Percentiles rank a stretch among this genome's conserved stretches.
Evolutionary conservation across 2,888 invertebrate species (phyloP).

Genomic region (Chrysolina haemoptera): DNA sequence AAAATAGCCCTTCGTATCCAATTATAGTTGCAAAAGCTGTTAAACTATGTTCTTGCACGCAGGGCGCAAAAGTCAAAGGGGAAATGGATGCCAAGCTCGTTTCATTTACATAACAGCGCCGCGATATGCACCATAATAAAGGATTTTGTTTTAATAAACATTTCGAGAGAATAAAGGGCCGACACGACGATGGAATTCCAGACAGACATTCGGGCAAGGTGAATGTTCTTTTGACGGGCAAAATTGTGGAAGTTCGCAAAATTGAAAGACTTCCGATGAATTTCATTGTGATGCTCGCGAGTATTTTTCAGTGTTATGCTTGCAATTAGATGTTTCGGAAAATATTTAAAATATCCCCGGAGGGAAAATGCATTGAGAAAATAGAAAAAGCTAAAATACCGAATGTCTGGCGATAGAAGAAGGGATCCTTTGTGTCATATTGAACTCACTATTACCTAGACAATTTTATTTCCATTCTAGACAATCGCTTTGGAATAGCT

Average conservation of each 20-base stretch:
- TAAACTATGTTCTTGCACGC: slow-evolving; percentile 51
- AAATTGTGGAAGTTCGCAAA: slow-evolving; percentile 16
- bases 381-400: background rate
- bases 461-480: too few relatives aligned
- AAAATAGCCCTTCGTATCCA: slow-evolving; percentile 7
- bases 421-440: background rate
- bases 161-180: slow-evolving; percentile 21
- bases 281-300: background rate
- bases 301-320: background rate
- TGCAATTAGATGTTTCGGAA: slow-evolving; percentile 1
- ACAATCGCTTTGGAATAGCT: too few relatives aligned
- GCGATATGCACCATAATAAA: slow-evolving; percentile 44
- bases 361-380: background rate
- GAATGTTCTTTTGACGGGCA: slow-evolving; percentile 18
- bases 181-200: slow-evolving; percentile 4
- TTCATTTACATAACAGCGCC: slow-evolving; percentile 52
- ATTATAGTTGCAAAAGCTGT: slow-evolving; percentile 51
- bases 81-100: slow-evolving; percentile 50
- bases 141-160: slow-evolving; percentile 50
- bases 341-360: background rate
- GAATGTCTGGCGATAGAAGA: background rate
- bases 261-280: background rate
- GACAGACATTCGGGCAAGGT: background rate
- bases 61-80: slow-evolving; percentile 47
- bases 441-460: too few relatives aligned